These are phyloP conservation scores for Drosophila tristis DNA, from an alignment of 1,140 invertebrate genomes.

Conservation along the genomic window DNA sequence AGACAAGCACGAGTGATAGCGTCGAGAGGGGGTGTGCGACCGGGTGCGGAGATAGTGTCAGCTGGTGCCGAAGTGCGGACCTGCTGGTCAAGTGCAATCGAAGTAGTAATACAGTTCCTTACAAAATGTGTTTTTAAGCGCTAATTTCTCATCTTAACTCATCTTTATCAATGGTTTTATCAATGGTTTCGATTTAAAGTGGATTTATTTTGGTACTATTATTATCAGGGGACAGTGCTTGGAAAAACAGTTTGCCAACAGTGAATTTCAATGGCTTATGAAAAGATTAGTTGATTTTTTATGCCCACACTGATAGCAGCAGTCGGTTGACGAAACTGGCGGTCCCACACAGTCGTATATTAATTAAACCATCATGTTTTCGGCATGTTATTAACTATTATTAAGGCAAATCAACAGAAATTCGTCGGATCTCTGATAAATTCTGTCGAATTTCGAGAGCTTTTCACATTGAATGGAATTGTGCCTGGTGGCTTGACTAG, in stretches of 20 bases:
- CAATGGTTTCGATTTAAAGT: slow-evolving; percentile 37
- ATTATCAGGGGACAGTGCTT: slow-evolving; percentile 21
- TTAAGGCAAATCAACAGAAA: slow-evolving; percentile 22
- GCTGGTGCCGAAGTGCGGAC: too few relatives aligned
- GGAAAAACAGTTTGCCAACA: slow-evolving; percentile 35
- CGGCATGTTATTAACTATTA: slow-evolving; percentile 3
- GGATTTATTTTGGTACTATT: slow-evolving; percentile 7
- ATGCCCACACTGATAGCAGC: background rate
- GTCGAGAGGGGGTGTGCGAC: too few relatives aligned
- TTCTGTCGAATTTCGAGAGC: slow-evolving; percentile 3
- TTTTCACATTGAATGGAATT: too few relatives aligned
- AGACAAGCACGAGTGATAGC: too few relatives aligned
- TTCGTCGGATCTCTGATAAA: slow-evolving; percentile 20
- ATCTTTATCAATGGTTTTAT: slow-evolving; percentile 52
- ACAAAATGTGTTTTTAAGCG: slow-evolving; percentile 60
- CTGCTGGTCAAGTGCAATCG: background rate
- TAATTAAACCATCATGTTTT: slow-evolving; percentile 6
- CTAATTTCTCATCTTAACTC: slow-evolving; percentile 36
- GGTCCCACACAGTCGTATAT: slow-evolving; percentile 20
- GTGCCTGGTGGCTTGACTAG: background rate
- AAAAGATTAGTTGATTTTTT: slow-evolving; percentile 20
- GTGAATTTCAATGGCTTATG: slow-evolving; percentile 42
- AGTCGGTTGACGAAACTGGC: slow-evolving; percentile 25
- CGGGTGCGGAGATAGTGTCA: too few relatives aligned
- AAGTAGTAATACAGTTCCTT: slow-evolving; percentile 7